Evolutionary conservation across 2,797 vertebrate genomes (phyloP).

Genomic region (Toxotes lorentzi): DNA sequence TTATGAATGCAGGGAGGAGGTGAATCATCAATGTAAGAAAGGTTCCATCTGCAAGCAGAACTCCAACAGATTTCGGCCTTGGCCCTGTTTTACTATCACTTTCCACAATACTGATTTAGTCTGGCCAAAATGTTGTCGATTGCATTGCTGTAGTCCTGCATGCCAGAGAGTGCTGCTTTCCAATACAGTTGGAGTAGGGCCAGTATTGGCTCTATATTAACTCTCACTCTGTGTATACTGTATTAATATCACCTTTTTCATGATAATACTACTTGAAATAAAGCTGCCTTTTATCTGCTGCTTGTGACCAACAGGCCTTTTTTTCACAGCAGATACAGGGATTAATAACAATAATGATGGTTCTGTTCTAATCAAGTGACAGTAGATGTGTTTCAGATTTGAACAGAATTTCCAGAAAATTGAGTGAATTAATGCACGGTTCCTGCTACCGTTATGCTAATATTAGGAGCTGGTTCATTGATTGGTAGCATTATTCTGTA

Average conservation of each 20-base stretch:
- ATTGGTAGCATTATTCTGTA: neutral
- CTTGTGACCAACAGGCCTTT: neutral
- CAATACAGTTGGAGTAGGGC: neutral
- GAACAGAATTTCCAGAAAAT: neutral
- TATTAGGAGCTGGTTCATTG: neutral
- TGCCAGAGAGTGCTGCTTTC: conserved; percentile 7
- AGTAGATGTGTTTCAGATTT: neutral
- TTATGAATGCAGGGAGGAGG: conserved; percentile 67
- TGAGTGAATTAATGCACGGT: neutral
- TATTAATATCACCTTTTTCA: neutral
- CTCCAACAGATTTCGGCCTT: conserved; percentile 35
- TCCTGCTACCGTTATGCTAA: neutral
- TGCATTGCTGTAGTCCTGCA: conserved; percentile 1
- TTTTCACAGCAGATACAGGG: neutral
- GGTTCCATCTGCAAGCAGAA: conserved; percentile 49
- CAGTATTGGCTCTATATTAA: neutral
- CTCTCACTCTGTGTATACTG: neutral
- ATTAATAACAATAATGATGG: neutral
- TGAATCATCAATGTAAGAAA: conserved; percentile 49
- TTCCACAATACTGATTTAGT: conserved; percentile 13
- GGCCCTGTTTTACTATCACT: conserved; percentile 30
- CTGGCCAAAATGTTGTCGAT: neutral
- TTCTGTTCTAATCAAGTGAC: neutral
- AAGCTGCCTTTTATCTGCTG: neutral
- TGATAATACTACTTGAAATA: neutral